These are phyloP conservation scores for Myripristis murdjan DNA, from an alignment of 2,797 vertebrate genomes.

Conservation along the genomic window DNA sequence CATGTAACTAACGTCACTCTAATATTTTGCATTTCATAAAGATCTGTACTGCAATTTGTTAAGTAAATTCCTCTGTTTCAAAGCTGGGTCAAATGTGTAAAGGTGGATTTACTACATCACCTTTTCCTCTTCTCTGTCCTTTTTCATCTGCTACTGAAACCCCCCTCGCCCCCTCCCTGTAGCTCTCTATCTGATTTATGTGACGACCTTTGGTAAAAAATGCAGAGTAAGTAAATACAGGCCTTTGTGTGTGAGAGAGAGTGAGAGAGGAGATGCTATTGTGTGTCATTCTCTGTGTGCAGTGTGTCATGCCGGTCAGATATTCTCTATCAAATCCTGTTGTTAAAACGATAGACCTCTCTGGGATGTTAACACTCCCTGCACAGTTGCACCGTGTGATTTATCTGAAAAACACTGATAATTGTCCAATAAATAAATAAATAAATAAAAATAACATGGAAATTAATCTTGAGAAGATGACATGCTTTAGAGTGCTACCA, in stretches of 20 bases:
- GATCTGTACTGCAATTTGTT: not conserved
- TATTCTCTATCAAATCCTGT: constrained; percentile 66
- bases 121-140: constrained; percentile 20
- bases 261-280: constrained; percentile 26
- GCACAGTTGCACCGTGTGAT: constrained; percentile 30
- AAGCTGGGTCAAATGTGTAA: not conserved
- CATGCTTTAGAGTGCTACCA: constrained; percentile 16
- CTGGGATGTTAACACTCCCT: constrained; percentile 33
- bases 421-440: too few relatives aligned
- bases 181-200: constrained; percentile 73
- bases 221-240: constrained; percentile 70
- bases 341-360: constrained; percentile 49
- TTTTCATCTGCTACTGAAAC: constrained; percentile 42
- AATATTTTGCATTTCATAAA: not conserved
- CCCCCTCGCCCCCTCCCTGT: constrained; percentile 42
- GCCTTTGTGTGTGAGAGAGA: constrained; percentile 38
- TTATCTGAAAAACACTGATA: constrained; percentile 53
- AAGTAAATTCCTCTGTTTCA: not conserved
- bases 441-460: constrained; percentile 49
- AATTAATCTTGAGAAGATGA: not conserved
- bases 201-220: constrained; percentile 54
- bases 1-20: too few relatives aligned
- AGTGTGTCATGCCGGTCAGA: constrained; percentile 39
- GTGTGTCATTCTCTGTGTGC: not conserved
- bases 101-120: not conserved